A percentile compares a stretch with the other conserved stretches of the same genome.
Conservation (phyloP, 1,140 invertebrate genomes). For the Cotesia chilonis region DNA sequence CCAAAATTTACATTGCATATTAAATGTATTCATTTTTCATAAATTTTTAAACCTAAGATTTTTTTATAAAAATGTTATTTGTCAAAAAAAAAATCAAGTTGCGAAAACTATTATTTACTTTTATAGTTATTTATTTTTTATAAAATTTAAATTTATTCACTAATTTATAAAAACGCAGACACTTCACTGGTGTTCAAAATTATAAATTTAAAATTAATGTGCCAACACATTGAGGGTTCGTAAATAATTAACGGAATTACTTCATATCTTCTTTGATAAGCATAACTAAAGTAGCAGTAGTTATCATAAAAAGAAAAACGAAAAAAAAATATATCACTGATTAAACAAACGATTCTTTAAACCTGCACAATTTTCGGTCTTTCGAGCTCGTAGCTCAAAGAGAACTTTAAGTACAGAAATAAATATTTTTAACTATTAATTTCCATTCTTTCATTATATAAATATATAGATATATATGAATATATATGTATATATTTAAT, state of each 20-base stretch:
- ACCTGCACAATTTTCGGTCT: conserved; percentile 55
- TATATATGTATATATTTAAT: conserved; percentile 40
- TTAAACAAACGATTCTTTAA: conserved; percentile 36
- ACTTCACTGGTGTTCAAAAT: conserved; percentile 29
- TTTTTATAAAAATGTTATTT: too few species aligned
- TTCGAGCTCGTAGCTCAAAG: conserved; percentile 43
- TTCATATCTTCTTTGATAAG: conserved; percentile 54
- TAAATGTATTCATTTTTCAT: too few species aligned
- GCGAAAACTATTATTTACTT: too few species aligned
- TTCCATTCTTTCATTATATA: conserved; percentile 54
- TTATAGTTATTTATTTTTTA: conserved; percentile 19
- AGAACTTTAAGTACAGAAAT: conserved; percentile 31
- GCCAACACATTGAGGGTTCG: conserved; percentile 61
- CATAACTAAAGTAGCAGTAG: conserved; percentile 40
- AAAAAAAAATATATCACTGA: conserved; percentile 42
- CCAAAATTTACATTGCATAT: too few species aligned
- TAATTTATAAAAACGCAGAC: conserved; percentile 35
- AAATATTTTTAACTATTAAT: conserved; percentile 60
- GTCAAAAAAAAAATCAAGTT: too few species aligned
- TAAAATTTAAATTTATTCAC: conserved; percentile 1
- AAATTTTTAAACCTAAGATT: too few species aligned
- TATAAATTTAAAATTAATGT: conserved; percentile 52
- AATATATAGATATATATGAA: conserved; percentile 30
- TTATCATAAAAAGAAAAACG: conserved; percentile 17
- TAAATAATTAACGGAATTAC: conserved; percentile 50